These are phyloP conservation scores for Myotis pilosus DNA, from an alignment of 2,797 vertebrate genomes.

Conservation along the genomic window DNA sequence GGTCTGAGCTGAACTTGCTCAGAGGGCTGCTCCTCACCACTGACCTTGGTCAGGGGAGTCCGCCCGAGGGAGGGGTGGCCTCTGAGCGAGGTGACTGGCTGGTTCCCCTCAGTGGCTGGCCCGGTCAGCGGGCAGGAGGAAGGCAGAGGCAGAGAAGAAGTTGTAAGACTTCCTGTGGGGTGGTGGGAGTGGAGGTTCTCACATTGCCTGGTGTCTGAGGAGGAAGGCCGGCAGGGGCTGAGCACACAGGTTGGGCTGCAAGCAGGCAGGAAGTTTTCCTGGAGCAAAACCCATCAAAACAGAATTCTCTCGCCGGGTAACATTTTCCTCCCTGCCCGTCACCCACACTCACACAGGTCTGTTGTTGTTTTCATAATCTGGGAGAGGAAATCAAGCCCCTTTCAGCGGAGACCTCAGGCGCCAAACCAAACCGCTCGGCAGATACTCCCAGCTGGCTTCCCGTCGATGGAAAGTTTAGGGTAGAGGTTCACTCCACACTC, in stretches of 20 bases:
- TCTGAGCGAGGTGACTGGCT: neutral
- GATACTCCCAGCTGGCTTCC: constrained; percentile 66
- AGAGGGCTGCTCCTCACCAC: neutral
- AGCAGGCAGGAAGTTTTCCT: constrained; percentile 73
- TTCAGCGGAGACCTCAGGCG: constrained; percentile 66
- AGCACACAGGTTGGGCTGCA: constrained; percentile 29
- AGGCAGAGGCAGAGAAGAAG: constrained; percentile 27
- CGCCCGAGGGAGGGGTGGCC: fast-evolving
- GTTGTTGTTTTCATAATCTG: constrained; percentile 74
- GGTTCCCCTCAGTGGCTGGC: neutral
- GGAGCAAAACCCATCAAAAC: constrained; percentile 72
- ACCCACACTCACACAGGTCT: constrained; percentile 67
- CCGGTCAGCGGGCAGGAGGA: neutral
- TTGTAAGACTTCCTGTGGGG: constrained; percentile 43
- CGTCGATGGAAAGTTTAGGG: constrained; percentile 49
- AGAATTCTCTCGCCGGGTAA: constrained; percentile 69
- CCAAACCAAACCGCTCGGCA: constrained; percentile 65
- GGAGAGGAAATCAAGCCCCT: constrained; percentile 76
- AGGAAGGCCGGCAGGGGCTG: neutral
- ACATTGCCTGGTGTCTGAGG: constrained; percentile 37
- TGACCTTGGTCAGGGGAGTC: neutral
- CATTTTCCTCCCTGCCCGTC: constrained; percentile 71
- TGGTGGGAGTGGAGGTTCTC: constrained; percentile 10
- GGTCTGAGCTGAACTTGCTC: neutral
- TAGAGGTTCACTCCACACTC: neutral